Evolutionary conservation across 2,888 invertebrate species (phyloP).

Genomic region (Heteromyza rotundicornis): DNA sequence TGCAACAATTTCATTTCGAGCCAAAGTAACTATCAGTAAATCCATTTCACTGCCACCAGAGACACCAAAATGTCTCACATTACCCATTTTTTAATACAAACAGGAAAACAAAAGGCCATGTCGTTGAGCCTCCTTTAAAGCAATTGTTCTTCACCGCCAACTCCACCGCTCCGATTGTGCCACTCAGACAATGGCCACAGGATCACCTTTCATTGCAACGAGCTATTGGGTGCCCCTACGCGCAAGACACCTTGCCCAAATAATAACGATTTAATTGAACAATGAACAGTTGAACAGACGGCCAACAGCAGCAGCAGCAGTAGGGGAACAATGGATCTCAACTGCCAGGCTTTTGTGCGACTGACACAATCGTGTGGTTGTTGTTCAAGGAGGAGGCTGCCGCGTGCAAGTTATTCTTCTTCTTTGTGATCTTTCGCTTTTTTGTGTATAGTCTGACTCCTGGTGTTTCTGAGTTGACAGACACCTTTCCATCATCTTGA

Average conservation of each 20-base stretch:
- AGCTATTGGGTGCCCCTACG: neutral
- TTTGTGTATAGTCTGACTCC: conserved; percentile 17
- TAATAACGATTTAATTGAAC: conserved; percentile 54
- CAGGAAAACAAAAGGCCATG: neutral
- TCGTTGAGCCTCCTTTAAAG: neutral
- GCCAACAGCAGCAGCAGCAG: no score
- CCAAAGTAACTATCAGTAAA: no score
- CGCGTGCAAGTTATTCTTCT: conserved; percentile 9
- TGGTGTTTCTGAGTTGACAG: conserved; percentile 36
- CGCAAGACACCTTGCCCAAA: conserved; percentile 6
- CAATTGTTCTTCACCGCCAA: neutral
- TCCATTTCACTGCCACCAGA: neutral
- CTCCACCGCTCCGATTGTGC: neutral
- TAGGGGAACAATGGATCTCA: conserved; percentile 5
- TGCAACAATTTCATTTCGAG: no score
- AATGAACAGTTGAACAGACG: no score
- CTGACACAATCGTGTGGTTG: conserved; percentile 10
- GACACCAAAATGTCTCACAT: conserved; percentile 17
- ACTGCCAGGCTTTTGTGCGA: conserved; percentile 1
- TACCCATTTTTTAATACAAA: neutral
- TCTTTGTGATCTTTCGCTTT: neutral
- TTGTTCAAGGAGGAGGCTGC: conserved; percentile 31
- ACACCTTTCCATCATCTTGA: conserved; percentile 50
- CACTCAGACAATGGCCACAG: conserved; percentile 21
- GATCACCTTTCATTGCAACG: conserved; percentile 46